Percentiles rank a stretch among this genome's conserved stretches.
These are phyloP conservation scores for Ptilonorhynchus violaceus DNA, from an alignment of 2,113 vertebrate species.

Conservation along the genomic window DNA sequence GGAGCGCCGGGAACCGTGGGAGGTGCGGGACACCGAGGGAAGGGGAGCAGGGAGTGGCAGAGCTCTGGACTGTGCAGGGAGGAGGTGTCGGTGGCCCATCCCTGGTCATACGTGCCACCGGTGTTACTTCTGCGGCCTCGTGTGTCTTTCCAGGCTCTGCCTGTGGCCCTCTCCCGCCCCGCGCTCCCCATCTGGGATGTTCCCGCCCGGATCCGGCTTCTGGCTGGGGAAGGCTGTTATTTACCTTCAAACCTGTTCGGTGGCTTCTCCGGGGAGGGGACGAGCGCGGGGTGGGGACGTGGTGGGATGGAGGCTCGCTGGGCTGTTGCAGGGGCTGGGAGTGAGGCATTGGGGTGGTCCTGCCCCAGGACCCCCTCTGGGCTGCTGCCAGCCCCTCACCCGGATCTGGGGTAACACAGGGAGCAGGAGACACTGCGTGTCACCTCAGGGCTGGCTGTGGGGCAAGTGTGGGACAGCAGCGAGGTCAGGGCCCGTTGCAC, in stretches of 20 bases:
- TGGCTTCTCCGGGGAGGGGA: conserved; percentile 34
- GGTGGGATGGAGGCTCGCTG: background rate
- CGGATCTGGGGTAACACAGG: accelerated
- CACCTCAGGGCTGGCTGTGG: background rate
- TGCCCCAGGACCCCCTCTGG: accelerated
- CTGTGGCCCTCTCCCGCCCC: background rate
- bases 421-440: accelerated
- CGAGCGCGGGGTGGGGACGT: background rate
- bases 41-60: background rate
- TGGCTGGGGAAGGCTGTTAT: background rate
- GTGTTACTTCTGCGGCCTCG: accelerated
- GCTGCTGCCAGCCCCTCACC: background rate
- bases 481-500: background rate
- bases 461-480: background rate
- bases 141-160: background rate
- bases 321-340: background rate
- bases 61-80: background rate
- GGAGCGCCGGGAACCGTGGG: background rate
- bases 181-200: background rate
- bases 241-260: conserved; percentile 65
- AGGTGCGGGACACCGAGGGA: background rate
- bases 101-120: accelerated
- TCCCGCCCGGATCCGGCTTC: conserved; percentile 30
- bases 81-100: background rate
- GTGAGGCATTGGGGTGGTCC: background rate